Evolutionary conservation across 2,113 vertebrate genomes (phyloP).

Genomic region (Nanorana parkeri): DNA sequence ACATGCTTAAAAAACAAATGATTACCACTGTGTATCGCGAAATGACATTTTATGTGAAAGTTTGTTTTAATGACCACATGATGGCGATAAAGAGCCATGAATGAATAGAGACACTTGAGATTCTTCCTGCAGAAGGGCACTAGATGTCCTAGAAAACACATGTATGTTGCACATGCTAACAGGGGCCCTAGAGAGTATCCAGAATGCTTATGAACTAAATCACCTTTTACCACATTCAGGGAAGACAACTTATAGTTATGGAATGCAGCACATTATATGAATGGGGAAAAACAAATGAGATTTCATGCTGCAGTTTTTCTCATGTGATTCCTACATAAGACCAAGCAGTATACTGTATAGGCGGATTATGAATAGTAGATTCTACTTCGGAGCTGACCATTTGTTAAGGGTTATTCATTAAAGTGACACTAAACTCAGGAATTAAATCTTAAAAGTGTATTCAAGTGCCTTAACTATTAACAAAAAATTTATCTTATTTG

Average conservation of each 20-base stretch:
- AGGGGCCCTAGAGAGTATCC: not conserved
- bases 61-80: not conserved
- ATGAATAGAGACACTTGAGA: not conserved
- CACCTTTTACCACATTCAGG: not conserved
- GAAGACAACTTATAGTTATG: not conserved
- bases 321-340: not conserved
- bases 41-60: no score
- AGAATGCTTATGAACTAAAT: not conserved
- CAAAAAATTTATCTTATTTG: no score
- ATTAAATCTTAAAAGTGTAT: no score
- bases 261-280: not conserved
- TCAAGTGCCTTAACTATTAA: no score
- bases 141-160: not conserved
- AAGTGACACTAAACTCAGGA: no score
- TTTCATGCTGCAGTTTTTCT: not conserved
- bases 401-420: no score
- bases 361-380: not conserved
- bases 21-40: no score
- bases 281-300: not conserved
- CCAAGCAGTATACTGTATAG: not conserved
- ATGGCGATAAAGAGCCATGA: conserved; percentile 12
- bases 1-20: no score
- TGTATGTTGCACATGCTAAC: not conserved
- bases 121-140: not conserved
- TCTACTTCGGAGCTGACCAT: no score